Evolutionary conservation across 2,888 invertebrate species (phyloP).

Genomic region (Caenorhabditis wallacei): DNA sequence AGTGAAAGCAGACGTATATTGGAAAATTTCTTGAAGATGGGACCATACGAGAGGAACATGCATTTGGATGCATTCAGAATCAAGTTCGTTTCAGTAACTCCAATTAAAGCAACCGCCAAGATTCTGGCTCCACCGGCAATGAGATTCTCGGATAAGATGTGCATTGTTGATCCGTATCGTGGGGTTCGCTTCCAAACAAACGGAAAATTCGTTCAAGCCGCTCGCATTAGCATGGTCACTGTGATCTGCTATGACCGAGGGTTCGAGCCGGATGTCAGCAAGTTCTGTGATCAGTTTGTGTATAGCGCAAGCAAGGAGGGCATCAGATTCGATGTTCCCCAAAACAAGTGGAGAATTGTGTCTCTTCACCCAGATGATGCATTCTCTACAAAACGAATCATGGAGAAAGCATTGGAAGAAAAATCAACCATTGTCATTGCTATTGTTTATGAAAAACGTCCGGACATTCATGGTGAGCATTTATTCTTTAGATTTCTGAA

Average conservation of each 20-base stretch:
- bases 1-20: neutral
- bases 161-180: neutral
- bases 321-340: neutral
- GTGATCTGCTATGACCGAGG: conserved; percentile 17
- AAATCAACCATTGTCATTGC: conserved; percentile 17
- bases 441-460: conserved; percentile 16
- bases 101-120: neutral
- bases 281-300: conserved; percentile 1
- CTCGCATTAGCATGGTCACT: neutral
- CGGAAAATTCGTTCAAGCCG: conserved; percentile 8
- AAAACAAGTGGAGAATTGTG: conserved; percentile 7
- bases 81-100: neutral
- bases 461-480: conserved; percentile 39
- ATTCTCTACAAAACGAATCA: neutral
- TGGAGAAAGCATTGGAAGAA: neutral
- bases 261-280: neutral
- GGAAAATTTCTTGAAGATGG: neutral
- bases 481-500: too few relatives aligned
- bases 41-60: too few relatives aligned
- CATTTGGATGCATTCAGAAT: conserved; percentile 44
- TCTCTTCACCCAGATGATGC: neutral
- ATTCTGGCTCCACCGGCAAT: conserved; percentile 19
- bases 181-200: neutral
- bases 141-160: neutral
- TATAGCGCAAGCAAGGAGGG: neutral